Conservation (phyloP, 2,113 vertebrate species). For the Lichenostomus cassidix region DNA sequence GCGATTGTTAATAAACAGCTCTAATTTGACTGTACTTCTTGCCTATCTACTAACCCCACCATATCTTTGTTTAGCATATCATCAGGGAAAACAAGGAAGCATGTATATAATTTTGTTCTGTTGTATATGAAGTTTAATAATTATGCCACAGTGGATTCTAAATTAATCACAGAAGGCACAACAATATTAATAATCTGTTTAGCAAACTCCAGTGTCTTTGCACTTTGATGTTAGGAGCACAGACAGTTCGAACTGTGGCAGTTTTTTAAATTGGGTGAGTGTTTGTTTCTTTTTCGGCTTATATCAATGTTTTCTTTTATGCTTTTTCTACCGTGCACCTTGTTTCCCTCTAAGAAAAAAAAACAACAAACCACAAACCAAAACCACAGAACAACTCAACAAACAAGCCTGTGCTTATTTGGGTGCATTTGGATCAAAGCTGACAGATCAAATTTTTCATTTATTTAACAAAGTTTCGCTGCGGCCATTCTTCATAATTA, state of each 20-base stretch:
- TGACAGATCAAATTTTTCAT: conserved; percentile 12
- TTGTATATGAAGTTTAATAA: conserved; percentile 67
- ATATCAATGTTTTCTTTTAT: conserved; percentile 23
- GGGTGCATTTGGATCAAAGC: not conserved
- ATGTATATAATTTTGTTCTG: conserved; percentile 58
- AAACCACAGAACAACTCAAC: not conserved
- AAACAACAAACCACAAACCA: not conserved
- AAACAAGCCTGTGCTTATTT: not conserved
- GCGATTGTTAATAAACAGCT: conserved; percentile 43
- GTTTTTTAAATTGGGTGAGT: not conserved
- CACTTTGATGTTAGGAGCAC: conserved; percentile 52
- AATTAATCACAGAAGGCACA: conserved; percentile 65
- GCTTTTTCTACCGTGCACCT: not conserved
- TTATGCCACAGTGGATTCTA: conserved; percentile 61
- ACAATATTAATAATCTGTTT: conserved; percentile 65
- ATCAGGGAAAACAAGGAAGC: conserved; percentile 50
- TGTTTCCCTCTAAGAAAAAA: not conserved
- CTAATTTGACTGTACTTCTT: conserved; percentile 55
- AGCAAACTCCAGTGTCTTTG: conserved; percentile 46
- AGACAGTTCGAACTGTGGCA: not conserved
- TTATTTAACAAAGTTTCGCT: conserved; percentile 48
- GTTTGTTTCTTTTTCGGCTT: conserved; percentile 42
- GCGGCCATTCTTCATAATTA: conserved; percentile 43
- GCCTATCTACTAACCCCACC: conserved; percentile 13
- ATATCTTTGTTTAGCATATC: conserved; percentile 56